Base-by-base conservation (phyloP, 2,888 invertebrate species). In the Apeira syringaria region DNA sequence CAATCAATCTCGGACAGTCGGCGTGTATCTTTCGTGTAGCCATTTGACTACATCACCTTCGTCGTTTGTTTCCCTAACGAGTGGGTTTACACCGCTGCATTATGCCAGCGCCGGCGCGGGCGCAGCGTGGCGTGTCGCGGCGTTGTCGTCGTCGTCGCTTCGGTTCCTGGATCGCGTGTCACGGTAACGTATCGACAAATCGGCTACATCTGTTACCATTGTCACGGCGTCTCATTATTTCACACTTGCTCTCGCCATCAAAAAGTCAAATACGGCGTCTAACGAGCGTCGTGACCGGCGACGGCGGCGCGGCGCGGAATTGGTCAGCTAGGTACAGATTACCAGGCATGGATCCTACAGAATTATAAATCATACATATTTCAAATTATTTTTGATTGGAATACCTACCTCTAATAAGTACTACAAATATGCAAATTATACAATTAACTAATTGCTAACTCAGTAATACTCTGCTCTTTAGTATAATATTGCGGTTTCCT, bases 211-310 rank as follows among this genome's bases (percentile, higher is more conserved):
- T 50, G 57, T 45, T 47, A 49, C 53, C 39, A 56, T 61, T 49
- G 63, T 63, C 64, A 59, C 63, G 64, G 53, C 50, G 50, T 53
- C 60, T 69, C 62, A 63, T 67, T 67, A 71, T 57, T 64, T 58
- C 56, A 54, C 58, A 48, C 47, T 53, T 51, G 47, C 41, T 24
- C 22, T 41, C 32, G 33, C 41, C 50, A 59, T 61, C 61, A 56
- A 50, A 56, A 56, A 61, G 63, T 61, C 56, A 50, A 56, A 63
- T 57, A 53, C 41, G 45, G 46, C 32, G 47, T 33, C 54, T 66
- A 66, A 66, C 65, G 62, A 64, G 60, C 50, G 24, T 61, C 60
- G 61, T 59, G 61, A 61, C 30, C 39, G 52, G 37, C 37, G 10
- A 47, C 40, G 33, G 35, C 27, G 24, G 29, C 36, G 4, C 34